Conservation (phyloP, 2,888 invertebrate genomes). For the Notocelia uddmanniana region DNA sequence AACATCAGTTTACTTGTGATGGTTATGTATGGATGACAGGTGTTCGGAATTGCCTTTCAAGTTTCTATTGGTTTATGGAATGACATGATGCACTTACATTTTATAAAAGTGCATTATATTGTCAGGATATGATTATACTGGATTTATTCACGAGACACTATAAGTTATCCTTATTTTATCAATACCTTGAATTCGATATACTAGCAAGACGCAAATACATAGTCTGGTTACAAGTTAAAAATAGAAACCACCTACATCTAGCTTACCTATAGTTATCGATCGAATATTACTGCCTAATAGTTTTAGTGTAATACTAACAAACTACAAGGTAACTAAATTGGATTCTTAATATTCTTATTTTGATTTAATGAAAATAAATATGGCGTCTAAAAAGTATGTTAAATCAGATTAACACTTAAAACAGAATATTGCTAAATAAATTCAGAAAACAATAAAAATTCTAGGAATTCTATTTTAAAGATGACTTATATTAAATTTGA, state of each 20-base stretch:
- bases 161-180: background rate
- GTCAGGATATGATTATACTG: background rate
- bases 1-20: background rate
- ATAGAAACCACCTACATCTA: slow-evolving; percentile 22
- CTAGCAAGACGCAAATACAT: slow-evolving; percentile 17
- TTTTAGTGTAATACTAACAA: slow-evolving; percentile 14
- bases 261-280: slow-evolving; percentile 19
- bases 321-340: background rate
- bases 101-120: background rate
- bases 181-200: background rate
- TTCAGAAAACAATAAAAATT: background rate
- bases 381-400: slow-evolving; percentile 19
- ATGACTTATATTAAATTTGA: slow-evolving; percentile 10
- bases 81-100: background rate
- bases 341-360: slow-evolving; percentile 4
- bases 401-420: background rate
- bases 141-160: background rate
- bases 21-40: background rate
- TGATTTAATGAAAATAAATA: slow-evolving; percentile 22
- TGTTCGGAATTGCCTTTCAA: background rate
- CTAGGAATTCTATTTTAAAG: background rate
- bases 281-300: slow-evolving; percentile 1
- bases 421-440: background rate
- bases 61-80: background rate
- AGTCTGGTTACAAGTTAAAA: slow-evolving; percentile 15